phyloP scores from a whole-genome alignment of 2,888 invertebrate genomes.

The Desoria tigrina region DNA sequence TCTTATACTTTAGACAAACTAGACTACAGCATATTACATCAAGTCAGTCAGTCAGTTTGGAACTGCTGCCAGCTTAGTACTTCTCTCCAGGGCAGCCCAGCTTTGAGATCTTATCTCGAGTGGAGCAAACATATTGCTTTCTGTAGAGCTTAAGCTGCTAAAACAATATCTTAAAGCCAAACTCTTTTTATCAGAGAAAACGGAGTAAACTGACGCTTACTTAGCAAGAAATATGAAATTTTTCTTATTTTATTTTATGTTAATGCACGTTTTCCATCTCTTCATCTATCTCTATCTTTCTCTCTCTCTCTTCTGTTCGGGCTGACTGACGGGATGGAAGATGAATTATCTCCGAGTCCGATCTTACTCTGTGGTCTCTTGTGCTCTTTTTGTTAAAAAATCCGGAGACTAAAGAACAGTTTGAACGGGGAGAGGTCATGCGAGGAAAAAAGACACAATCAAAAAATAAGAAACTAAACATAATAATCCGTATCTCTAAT shows the following conservation, averaged over 20 bases:
- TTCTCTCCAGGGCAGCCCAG: no score
- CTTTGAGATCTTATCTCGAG: constrained; percentile 14
- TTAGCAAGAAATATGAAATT: constrained; percentile 23
- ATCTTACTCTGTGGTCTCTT: constrained; percentile 10
- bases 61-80: no score
- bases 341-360: constrained; percentile 3
- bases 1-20: no score
- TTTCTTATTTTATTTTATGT: constrained; percentile 18
- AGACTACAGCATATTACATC: no score
- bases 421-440: no score
- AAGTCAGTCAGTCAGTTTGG: no score
- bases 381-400: no score
- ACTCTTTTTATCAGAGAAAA: constrained; percentile 4
- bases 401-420: no score
- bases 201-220: constrained; percentile 2
- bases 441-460: no score
- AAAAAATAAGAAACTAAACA: no score
- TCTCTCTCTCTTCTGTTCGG: constrained; percentile 4
- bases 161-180: constrained; percentile 14
- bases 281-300: constrained; percentile 15
- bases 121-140: constrained; percentile 21
- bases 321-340: constrained; percentile 13
- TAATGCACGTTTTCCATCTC: constrained; percentile 19
- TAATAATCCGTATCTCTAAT: no score
- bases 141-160: neutral